A percentile compares a stretch with the other conserved stretches of the same genome.
These are phyloP conservation scores for Megaleporinus macrocephalus DNA, from an alignment of 2,113 vertebrate genomes.

Conservation along the genomic window DNA sequence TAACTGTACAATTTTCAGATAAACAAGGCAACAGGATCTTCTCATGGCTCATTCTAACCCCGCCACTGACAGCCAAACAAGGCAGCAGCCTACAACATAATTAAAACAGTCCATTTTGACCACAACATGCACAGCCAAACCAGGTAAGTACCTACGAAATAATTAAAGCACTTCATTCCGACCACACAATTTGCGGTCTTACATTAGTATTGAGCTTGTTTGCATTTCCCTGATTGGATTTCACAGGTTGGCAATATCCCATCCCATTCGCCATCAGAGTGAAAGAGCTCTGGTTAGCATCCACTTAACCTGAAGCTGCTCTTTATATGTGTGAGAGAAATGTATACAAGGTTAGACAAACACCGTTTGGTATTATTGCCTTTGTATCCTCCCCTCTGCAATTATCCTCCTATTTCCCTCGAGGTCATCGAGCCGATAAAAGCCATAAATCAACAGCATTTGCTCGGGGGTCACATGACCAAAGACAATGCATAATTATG, in stretches of 20 bases:
- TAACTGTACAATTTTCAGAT: neutral
- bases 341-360: conserved; percentile 37
- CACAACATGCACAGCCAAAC: neutral
- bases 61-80: neutral
- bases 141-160: neutral
- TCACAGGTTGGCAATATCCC: neutral
- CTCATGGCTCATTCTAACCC: neutral
- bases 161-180: neutral
- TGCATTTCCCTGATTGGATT: conserved; percentile 7
- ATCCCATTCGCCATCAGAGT: neutral
- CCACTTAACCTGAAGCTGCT: neutral
- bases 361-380: conserved; percentile 24
- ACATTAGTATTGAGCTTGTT: neutral
- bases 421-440: conserved; percentile 36
- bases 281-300: neutral
- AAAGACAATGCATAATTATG: conserved; percentile 53
- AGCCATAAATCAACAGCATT: conserved; percentile 47
- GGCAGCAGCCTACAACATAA: neutral
- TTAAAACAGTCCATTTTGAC: neutral
- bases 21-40: neutral
- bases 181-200: neutral
- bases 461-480: conserved; percentile 33
- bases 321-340: neutral
- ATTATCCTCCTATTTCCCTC: conserved; percentile 40
- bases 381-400: conserved; percentile 8